These are phyloP conservation scores for Macrophya annulata DNA, from an alignment of 2,888 invertebrate genomes.

Conservation along the genomic window DNA sequence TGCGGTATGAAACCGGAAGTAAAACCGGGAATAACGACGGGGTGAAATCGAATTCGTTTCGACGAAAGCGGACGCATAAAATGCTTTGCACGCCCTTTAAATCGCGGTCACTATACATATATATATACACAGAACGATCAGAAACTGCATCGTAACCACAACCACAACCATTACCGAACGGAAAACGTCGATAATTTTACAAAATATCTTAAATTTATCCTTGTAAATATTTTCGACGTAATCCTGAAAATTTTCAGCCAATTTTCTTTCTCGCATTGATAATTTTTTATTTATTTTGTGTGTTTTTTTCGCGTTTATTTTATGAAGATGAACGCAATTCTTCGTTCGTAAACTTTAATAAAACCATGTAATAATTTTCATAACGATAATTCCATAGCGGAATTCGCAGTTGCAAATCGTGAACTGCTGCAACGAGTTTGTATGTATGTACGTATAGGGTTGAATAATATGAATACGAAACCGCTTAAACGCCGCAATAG, in stretches of 20 bases:
- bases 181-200: constrained; percentile 74
- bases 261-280: background rate
- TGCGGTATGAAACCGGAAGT: constrained; percentile 66
- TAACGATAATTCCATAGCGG: too few species aligned
- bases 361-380: too few species aligned
- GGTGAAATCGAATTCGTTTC: constrained; percentile 76
- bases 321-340: too few species aligned
- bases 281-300: too few species aligned
- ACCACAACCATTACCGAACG: constrained; percentile 72
- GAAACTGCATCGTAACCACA: constrained; percentile 63
- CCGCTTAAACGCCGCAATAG: constrained; percentile 47
- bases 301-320: too few species aligned
- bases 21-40: constrained; percentile 67
- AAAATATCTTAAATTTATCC: constrained; percentile 3
- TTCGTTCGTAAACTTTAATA: too few species aligned
- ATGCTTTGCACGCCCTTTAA: constrained; percentile 77
- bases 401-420: background rate
- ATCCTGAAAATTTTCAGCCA: background rate
- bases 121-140: constrained; percentile 52
- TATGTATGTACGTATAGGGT: too few species aligned
- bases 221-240: background rate
- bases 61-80: constrained; percentile 72
- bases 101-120: constrained; percentile 68
- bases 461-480: constrained; percentile 45
- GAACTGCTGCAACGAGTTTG: constrained; percentile 1